Evolutionary conservation across 2,888 invertebrate species (phyloP), one percentile per base, ranked within the genome.

Genomic region (Dicranocentrus wangi): DNA sequence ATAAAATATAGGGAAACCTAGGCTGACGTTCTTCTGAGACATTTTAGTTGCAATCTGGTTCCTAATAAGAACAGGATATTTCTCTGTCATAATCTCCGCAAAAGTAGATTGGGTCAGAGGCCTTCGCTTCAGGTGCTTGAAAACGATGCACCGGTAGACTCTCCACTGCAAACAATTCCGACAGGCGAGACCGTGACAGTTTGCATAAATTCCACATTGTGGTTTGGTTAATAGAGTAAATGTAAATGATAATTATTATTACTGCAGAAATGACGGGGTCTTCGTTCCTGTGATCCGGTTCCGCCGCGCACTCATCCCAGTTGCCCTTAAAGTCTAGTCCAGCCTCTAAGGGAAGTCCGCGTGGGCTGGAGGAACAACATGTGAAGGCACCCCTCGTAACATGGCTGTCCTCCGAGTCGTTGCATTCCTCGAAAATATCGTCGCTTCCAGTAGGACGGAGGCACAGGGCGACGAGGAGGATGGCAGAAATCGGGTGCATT

Each of bases 181-280:
- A n/a, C n/a, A n/a, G n/a, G n/a, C n/a, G n/a, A n/a, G n/a, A n/a
- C n/a, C n/a, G n/a, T n/a, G n/a, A n/a, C n/a, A n/a, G n/a, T n/a
- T n/a, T n/a, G n/a, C n/a, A n/a, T n/a, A n/a, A n/a, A n/a, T n/a
- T n/a, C n/a, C n/a, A n/a, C n/a, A n/a, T n/a, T n/a, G n/a, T n/a
- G n/a, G n/a, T n/a, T n/a, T n/a, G n/a, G n/a, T n/a, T n/a, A n/a
- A n/a, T n/a, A n/a, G n/a, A n/a, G n/a, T n/a, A n/a, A n/a, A n/a
- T n/a, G n/a, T 47, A n/a, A 10, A 10, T n/a, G 2, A 47, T 5
- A n/a, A 15, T 47, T n/a, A 47, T 47, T 7, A 10, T 60, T 39
- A 28, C 28, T 32, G 76, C 76, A n/a, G 76, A 76, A 25, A 76
- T 69, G 1, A 76, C 76, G 2, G 76, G 76, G 32, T 76, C 76